Conservation (phyloP, 2,113 vertebrate species). For the Mesoclemmys tuberculata region DNA sequence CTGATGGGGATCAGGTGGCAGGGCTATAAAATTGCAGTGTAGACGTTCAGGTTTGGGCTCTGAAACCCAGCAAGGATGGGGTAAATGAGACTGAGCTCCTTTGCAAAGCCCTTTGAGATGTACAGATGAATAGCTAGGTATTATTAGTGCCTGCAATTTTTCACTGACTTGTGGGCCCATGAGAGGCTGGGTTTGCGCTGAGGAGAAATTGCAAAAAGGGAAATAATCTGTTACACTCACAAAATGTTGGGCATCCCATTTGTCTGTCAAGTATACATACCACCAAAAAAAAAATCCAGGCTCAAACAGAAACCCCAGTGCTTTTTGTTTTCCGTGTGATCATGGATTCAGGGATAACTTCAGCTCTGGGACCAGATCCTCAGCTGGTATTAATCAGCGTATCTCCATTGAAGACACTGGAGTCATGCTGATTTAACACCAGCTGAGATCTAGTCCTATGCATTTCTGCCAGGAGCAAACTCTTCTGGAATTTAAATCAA, state of each 20-base stretch:
- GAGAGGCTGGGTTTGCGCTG: background rate
- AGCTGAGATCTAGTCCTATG: background rate
- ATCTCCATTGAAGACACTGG: background rate
- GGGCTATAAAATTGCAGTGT: background rate
- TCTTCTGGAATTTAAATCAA: background rate
- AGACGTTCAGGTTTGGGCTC: background rate
- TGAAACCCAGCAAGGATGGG: background rate
- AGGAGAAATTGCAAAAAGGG: background rate
- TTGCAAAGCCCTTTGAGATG: background rate
- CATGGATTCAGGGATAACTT: background rate
- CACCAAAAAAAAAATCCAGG: background rate
- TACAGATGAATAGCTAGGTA: background rate
- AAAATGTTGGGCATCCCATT: background rate
- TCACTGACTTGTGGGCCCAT: accelerated
- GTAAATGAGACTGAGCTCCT: background rate
- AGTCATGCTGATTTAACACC: background rate
- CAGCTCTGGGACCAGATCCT: background rate
- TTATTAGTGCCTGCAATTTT: background rate
- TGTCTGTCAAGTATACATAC: background rate
- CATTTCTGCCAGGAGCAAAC: background rate
- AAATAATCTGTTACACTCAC: background rate
- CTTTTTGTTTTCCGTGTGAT: background rate
- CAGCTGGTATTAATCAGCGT: background rate
- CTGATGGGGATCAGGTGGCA: background rate
- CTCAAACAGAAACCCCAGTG: background rate